Evolutionary conservation across 2,888 invertebrate genomes (phyloP).

Genomic region (Cyclophora albipunctata): DNA sequence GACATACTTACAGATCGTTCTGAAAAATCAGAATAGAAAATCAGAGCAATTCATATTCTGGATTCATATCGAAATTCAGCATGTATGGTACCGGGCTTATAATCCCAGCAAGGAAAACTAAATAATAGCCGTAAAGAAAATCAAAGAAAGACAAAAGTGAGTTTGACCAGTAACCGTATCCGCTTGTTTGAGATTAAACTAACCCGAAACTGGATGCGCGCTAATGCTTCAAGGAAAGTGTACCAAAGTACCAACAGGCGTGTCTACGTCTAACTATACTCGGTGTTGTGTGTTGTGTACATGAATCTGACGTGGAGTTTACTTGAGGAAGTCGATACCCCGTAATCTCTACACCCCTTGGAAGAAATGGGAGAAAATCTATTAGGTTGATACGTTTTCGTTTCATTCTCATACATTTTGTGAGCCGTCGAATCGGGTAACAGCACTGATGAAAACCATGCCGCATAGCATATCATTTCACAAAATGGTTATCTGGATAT

Average conservation of each 20-base stretch:
- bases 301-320: constrained; percentile 2
- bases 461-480: no score
- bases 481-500: no score
- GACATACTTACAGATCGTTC: no score
- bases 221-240: constrained; percentile 31
- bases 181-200: constrained; percentile 48
- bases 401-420: background rate
- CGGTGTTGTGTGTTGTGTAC: constrained; percentile 1
- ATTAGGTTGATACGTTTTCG: constrained; percentile 4
- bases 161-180: constrained; percentile 40
- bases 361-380: constrained; percentile 3
- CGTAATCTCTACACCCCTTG: constrained; percentile 4
- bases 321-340: constrained; percentile 2
- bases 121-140: constrained; percentile 8
- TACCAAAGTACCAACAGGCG: constrained; percentile 1
- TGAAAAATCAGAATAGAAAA: no score
- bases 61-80: no score
- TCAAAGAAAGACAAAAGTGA: constrained; percentile 26
- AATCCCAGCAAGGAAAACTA: no score
- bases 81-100: no score
- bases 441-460: no score
- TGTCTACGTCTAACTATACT: constrained; percentile 5
- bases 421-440: no score
- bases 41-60: no score
- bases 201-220: constrained; percentile 42